Evolutionary conservation across 2,888 invertebrate species (phyloP), one percentile per base, ranked within the genome.

Genomic region (Idaea dimidiata): DNA sequence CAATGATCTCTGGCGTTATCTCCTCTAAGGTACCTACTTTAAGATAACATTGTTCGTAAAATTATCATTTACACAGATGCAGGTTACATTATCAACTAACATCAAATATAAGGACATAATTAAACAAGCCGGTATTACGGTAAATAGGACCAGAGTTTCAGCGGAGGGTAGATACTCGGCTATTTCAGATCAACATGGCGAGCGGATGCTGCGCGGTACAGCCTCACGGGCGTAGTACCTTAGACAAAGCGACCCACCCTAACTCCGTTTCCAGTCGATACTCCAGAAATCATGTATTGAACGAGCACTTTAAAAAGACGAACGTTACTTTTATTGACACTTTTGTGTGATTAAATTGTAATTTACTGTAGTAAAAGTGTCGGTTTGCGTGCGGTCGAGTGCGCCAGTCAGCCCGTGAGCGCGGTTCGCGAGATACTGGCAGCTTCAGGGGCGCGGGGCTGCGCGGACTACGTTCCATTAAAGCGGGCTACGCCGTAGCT

Each of bases 381-480:
- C 66, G 69, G 67, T 58, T 70, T 62, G 76, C 56, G 17, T 18
- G 56, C 56, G 18, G 14, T 10, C 7, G 16, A 18, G 17, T 56
- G 18, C 54, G 7, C 16, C 54, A 56, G 68, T 64, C 58, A 57
- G 56, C 56, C 57, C 67, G 59, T 8, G 8, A 78, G 80, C 88
- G 87, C 91, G 89, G 84, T 79, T 77, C 88, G 91, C 91, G 90
- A 85, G 87, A 85, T 84, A 92, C 91, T 91, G 89, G 78, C 88
- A 86, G 87, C 88, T 83, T 86, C 88, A 86, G 80, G 75, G 79
- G 84, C 81, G 88, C 81, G 89, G 88, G 84, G 88, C 90, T 91
- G 90, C 91, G 91, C 89, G 86, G 78, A 75, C 81, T 83, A 78
- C 83, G 83, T 82, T 85, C 80, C 87, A 86, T 3, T 87, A 85